Evolutionary conservation across 1,140 invertebrate genomes (phyloP).

Genomic region (Cyclina sinensis): DNA sequence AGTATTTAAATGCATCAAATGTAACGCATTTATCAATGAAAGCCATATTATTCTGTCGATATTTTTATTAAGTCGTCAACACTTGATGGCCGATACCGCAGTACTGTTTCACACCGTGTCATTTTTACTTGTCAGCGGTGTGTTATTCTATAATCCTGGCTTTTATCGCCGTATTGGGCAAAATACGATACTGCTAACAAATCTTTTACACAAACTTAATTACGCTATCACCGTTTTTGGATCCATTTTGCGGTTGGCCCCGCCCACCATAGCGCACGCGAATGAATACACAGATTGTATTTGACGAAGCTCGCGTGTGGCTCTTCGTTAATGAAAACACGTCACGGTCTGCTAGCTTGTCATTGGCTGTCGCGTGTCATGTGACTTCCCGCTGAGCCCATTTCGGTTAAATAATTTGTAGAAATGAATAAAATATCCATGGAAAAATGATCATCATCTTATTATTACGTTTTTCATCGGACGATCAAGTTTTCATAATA

Average conservation of each 20-base stretch:
- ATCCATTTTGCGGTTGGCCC: constrained; percentile 49
- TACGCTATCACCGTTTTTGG: constrained; percentile 27
- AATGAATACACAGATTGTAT: constrained; percentile 58
- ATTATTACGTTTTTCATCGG: constrained; percentile 63
- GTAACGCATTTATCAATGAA: background rate
- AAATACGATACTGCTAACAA: constrained; percentile 32
- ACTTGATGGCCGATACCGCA: background rate
- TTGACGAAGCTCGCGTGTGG: constrained; percentile 50
- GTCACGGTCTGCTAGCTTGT: constrained; percentile 49
- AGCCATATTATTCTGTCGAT: background rate
- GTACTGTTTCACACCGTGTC: constrained; percentile 24
- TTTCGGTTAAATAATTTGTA: constrained; percentile 56
- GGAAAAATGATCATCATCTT: constrained; percentile 58
- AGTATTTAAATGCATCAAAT: background rate
- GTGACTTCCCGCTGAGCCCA: constrained; percentile 60
- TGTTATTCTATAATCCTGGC: constrained; percentile 30
- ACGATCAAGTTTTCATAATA: constrained; percentile 62
- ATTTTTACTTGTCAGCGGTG: constrained; percentile 6
- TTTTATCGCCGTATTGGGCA: constrained; percentile 40
- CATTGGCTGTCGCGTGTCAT: constrained; percentile 66
- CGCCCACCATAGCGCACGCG: constrained; percentile 53
- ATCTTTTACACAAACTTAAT: constrained; percentile 54
- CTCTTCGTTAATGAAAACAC: constrained; percentile 46
- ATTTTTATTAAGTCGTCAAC: constrained; percentile 24
- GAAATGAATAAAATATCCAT: constrained; percentile 69